Evolutionary conservation across 2,113 vertebrate genomes (phyloP).

Genomic region (Synodontis membranacea): DNA sequence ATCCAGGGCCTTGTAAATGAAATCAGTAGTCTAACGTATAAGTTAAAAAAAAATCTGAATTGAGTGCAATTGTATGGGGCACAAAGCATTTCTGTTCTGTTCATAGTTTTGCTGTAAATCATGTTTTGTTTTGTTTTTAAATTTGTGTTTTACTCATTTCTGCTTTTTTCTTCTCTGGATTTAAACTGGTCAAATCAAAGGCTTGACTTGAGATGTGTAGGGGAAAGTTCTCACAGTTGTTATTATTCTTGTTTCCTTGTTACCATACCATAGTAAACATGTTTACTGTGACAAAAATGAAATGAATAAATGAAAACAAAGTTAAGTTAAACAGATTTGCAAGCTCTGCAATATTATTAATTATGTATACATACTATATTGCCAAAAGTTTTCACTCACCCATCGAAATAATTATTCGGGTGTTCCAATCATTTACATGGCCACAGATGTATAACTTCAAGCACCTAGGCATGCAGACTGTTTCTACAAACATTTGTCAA

Average conservation of each 20-base stretch:
- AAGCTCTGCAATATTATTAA: not conserved
- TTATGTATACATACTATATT: too few relatives aligned
- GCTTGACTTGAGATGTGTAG: not conserved
- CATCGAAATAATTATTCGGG: too few relatives aligned
- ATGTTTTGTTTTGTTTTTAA: not conserved
- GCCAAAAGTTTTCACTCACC: too few relatives aligned
- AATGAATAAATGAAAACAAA: not conserved
- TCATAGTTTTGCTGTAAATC: not conserved
- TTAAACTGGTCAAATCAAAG: not conserved
- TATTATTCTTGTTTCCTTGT: not conserved
- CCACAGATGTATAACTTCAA: too few relatives aligned
- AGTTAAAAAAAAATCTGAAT: not conserved
- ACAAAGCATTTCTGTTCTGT: constrained; percentile 24
- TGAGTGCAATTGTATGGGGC: not conserved
- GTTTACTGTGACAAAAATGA: not conserved
- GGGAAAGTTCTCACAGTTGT: not conserved
- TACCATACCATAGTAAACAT: not conserved
- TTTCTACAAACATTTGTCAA: too few relatives aligned
- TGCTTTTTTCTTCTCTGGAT: not conserved
- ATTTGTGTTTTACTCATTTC: not conserved
- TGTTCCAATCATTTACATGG: too few relatives aligned
- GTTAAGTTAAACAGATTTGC: not conserved
- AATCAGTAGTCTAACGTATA: constrained; percentile 9
- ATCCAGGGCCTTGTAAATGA: constrained; percentile 27
- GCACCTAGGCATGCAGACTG: too few relatives aligned